These are phyloP conservation scores for Drosophila formosana DNA, from an alignment of 2,888 invertebrate species.

Conservation along the genomic window DNA sequence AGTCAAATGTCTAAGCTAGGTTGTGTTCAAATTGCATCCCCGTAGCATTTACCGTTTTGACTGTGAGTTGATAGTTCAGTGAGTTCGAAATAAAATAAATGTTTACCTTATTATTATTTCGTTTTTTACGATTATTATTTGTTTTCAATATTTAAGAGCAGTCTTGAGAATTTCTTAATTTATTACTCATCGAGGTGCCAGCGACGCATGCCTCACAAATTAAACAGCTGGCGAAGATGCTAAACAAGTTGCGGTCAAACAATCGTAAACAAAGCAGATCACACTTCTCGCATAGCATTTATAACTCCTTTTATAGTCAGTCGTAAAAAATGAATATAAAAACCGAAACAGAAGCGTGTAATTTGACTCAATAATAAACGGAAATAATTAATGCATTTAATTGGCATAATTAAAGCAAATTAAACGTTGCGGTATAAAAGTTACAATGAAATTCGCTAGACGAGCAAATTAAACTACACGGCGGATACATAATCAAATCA, in stretches of 20 bases:
- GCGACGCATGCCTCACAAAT: background rate
- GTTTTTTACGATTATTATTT: too few species aligned
- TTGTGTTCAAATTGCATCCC: too few species aligned
- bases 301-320: background rate
- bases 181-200: conserved; percentile 21
- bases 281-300: background rate
- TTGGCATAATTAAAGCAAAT: conserved; percentile 40
- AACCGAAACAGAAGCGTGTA: conserved; percentile 13
- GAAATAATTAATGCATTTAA: conserved; percentile 25
- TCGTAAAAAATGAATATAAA: background rate
- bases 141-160: too few species aligned
- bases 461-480: conserved; percentile 5
- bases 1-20: too few species aligned
- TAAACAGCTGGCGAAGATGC: conserved; percentile 1
- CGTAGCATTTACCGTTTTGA: too few species aligned
- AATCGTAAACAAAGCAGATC: background rate
- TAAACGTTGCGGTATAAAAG: background rate
- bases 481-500: background rate
- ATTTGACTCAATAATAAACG: conserved; percentile 14
- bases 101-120: too few species aligned
- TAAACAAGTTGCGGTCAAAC: background rate
- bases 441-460: conserved; percentile 9
- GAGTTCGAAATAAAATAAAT: too few species aligned
- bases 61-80: too few species aligned
- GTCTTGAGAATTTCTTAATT: too few species aligned